phyloP scores from a whole-genome alignment of 2,113 vertebrate species.

The Cynopterus brachyotis region DNA sequence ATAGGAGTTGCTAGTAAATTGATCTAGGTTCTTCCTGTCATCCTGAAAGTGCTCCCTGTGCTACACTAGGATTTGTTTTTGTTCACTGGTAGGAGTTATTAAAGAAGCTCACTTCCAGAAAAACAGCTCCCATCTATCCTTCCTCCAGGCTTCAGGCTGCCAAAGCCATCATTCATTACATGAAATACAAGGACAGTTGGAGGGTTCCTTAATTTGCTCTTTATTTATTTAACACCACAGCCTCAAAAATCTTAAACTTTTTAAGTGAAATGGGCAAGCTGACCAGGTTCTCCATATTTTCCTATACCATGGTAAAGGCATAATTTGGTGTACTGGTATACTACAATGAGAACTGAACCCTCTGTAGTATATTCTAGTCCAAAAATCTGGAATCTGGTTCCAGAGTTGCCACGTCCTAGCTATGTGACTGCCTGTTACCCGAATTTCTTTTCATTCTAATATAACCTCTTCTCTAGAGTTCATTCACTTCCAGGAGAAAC shows the following conservation, averaged over 20 bases:
- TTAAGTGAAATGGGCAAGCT: neutral
- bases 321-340: neutral
- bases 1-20: neutral
- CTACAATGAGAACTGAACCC: neutral
- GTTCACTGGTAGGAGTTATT: neutral
- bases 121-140: neutral
- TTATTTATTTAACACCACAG: neutral
- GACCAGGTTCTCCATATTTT: neutral
- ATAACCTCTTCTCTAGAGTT: neutral
- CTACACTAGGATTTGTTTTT: neutral
- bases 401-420: neutral
- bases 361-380: neutral
- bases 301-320: neutral
- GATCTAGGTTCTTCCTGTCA: conserved; percentile 46
- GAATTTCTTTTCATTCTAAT: neutral
- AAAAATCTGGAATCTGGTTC: neutral
- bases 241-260: conserved; percentile 12
- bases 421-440: neutral
- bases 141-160: neutral
- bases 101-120: neutral
- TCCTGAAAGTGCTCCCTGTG: neutral
- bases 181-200: neutral
- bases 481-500: neutral
- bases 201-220: conserved; percentile 14
- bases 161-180: neutral